Conservation (phyloP, 1,140 invertebrate species). For the Drosophila aff. region DNA sequence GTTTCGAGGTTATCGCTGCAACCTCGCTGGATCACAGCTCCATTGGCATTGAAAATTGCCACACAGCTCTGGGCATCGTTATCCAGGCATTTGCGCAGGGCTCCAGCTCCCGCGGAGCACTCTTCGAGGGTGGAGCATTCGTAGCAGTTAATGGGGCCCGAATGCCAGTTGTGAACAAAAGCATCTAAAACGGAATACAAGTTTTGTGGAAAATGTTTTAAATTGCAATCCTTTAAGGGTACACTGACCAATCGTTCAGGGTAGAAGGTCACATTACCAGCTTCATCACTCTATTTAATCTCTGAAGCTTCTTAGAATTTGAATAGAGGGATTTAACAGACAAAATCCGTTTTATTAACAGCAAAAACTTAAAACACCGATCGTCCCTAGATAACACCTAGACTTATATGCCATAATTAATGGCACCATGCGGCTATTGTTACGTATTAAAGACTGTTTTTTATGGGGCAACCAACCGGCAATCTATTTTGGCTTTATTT, state of each 20-base stretch:
- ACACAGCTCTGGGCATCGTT: conserved; percentile 69
- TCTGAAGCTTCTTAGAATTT: background rate
- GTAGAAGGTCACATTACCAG: too few species aligned
- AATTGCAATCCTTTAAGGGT: background rate
- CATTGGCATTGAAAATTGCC: conserved; percentile 54
- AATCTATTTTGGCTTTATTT: conserved; percentile 58
- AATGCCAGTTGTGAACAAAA: conserved; percentile 65
- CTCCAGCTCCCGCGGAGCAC: conserved; percentile 44
- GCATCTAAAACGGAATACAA: conserved; percentile 32
- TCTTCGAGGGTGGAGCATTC: conserved; percentile 50
- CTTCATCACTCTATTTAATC: background rate
- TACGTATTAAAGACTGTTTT: conserved; percentile 34
- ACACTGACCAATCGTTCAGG: background rate
- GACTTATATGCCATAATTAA: conserved; percentile 1
- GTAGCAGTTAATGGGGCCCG: conserved; percentile 72
- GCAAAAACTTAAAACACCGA: background rate
- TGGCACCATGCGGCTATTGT: conserved; percentile 11
- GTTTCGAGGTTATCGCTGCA: conserved; percentile 65
- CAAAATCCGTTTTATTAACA: background rate
- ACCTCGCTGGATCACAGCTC: conserved; percentile 60
- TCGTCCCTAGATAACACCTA: background rate
- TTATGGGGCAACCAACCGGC: conserved; percentile 16
- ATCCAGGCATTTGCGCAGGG: conserved; percentile 52
- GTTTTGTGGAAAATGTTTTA: background rate
- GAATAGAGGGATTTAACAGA: background rate